Conservation (phyloP, 2,888 invertebrate genomes). For the Meteorus colon region DNA sequence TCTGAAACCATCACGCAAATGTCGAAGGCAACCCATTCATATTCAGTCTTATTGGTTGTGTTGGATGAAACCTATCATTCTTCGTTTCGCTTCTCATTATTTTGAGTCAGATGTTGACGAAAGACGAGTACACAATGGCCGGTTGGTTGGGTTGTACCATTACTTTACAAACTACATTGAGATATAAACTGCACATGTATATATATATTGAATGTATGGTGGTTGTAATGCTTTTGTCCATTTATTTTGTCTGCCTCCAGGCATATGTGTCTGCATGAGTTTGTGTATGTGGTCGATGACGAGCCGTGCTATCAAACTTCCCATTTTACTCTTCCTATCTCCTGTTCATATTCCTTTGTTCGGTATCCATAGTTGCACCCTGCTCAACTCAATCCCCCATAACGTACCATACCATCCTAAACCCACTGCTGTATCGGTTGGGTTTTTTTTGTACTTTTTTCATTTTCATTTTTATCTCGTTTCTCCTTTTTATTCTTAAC, state of each 20-base stretch:
- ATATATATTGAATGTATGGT: neutral
- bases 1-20: conserved; percentile 1
- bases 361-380: neutral
- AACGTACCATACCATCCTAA: neutral
- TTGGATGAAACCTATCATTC: neutral
- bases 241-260: neutral
- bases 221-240: neutral
- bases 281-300: conserved; percentile 3
- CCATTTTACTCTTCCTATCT: neutral
- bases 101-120: neutral
- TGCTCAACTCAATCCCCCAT: neutral
- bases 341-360: neutral
- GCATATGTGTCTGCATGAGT: neutral
- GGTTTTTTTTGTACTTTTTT: conserved; percentile 8
- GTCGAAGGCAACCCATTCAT: neutral
- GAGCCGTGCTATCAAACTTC: neutral
- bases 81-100: neutral
- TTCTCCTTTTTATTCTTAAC: neutral
- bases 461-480: neutral
- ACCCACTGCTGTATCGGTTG: neutral
- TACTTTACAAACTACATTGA: conserved; percentile 3
- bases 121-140: conserved; percentile 8
- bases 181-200: neutral
- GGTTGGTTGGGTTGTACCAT: neutral
- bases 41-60: neutral